Conservation (phyloP, 1,140 invertebrate genomes). For the Tenebrio molitor region DNA sequence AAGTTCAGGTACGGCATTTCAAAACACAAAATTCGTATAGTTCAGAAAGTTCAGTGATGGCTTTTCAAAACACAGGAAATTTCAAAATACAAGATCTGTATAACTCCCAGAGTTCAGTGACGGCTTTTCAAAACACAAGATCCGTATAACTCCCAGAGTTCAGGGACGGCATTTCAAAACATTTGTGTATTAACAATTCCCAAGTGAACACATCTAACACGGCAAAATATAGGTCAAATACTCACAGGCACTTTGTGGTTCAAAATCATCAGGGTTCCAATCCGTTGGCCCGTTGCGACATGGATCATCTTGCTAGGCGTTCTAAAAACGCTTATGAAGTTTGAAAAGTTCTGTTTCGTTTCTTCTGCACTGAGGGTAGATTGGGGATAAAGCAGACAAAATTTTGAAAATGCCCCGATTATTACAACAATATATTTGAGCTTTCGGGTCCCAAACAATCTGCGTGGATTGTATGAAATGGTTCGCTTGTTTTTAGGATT, state of each 20-base stretch:
- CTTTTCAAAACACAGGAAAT: too few relatives aligned
- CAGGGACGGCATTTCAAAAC: too few relatives aligned
- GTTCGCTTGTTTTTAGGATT: conserved; percentile 61
- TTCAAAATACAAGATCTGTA: too few relatives aligned
- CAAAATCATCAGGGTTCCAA: not conserved
- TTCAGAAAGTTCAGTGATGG: too few relatives aligned
- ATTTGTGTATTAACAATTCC: too few relatives aligned
- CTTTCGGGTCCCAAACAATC: conserved; percentile 55
- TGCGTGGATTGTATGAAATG: conserved; percentile 52
- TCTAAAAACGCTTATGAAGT: conserved; percentile 16
- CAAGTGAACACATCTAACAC: too few relatives aligned
- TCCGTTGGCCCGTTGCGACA: not conserved
- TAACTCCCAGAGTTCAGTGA: too few relatives aligned
- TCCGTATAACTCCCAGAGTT: too few relatives aligned
- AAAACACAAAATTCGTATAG: too few relatives aligned
- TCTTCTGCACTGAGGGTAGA: not conserved
- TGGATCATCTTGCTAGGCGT: not conserved
- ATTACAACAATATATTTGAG: conserved; percentile 37
- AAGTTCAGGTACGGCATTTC: too few relatives aligned
- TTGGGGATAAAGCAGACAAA: conserved; percentile 28
- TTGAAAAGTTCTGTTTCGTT: not conserved
- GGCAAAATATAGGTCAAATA: not conserved
- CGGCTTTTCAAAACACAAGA: too few relatives aligned
- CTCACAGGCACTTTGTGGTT: not conserved
- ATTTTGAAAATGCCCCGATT: conserved; percentile 45